Conservation (phyloP, 2,797 vertebrate species). For the Babyrousa celebensis region DNA sequence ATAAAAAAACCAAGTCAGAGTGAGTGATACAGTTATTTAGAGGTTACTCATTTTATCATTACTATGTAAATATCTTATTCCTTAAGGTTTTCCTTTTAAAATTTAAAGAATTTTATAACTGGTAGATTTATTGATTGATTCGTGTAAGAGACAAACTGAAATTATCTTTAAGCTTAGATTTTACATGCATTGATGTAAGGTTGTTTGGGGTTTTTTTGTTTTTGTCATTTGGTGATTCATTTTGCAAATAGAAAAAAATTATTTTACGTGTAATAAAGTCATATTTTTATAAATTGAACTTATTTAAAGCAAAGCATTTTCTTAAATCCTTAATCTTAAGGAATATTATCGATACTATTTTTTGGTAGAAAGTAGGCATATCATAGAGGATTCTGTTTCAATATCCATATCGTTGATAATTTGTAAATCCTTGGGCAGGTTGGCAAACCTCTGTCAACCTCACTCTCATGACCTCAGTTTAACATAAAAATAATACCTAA, state of each 20-base stretch:
- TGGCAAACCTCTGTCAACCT: neutral
- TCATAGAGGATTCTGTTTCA: conserved; percentile 19
- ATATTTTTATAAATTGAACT: conserved; percentile 16
- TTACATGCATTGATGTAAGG: neutral
- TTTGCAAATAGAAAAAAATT: neutral
- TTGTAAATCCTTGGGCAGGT: neutral
- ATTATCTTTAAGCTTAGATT: neutral
- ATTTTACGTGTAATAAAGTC: neutral
- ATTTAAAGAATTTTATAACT: conserved; percentile 6
- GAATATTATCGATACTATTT: neutral
- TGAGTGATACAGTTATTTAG: neutral
- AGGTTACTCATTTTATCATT: neutral
- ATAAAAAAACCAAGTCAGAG: conserved; percentile 28
- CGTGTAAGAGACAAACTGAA: neutral
- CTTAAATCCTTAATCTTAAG: neutral
- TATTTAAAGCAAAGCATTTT: conserved; percentile 38
- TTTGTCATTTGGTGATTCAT: conserved; percentile 36
- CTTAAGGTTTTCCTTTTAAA: conserved; percentile 14
- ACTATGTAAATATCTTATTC: neutral
- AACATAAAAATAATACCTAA: conserved; percentile 11
- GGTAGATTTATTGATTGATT: neutral
- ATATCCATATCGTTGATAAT: neutral
- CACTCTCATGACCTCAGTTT: neutral
- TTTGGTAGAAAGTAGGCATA: neutral
- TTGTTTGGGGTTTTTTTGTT: conserved; percentile 1